These are phyloP conservation scores for Echinops telfairi DNA, from an alignment of 2,113 vertebrate species.

Conservation along the genomic window DNA sequence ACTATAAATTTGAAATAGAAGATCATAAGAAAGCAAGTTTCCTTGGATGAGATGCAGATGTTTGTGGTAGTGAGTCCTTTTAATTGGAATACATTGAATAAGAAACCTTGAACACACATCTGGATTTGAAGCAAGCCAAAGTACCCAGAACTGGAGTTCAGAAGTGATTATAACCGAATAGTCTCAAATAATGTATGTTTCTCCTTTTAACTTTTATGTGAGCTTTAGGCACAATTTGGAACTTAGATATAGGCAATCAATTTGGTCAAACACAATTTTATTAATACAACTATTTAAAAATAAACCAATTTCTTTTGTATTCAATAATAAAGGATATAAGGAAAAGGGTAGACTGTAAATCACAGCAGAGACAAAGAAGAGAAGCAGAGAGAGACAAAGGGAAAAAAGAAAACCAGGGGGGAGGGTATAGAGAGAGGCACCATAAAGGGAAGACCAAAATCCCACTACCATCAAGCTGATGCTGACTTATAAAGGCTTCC, in stretches of 20 bases:
- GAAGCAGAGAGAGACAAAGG: no score
- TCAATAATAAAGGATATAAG: neutral
- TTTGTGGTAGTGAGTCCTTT: neutral
- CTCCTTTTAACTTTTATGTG: neutral
- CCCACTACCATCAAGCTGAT: no score
- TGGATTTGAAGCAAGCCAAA: neutral
- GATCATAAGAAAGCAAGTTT: neutral
- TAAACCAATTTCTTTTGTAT: neutral
- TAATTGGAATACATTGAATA: neutral
- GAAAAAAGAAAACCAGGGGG: no score
- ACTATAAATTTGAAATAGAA: conserved; percentile 14
- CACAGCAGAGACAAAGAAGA: no score
- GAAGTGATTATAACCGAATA: neutral
- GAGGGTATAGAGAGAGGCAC: no score
- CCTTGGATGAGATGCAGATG: neutral
- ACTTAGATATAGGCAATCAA: neutral
- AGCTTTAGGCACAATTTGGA: conserved; percentile 6
- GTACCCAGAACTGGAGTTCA: neutral
- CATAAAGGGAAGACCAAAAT: no score
- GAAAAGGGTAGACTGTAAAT: no score
- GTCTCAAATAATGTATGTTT: neutral
- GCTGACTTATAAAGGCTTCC: no score
- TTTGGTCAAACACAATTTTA: neutral
- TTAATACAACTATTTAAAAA: neutral
- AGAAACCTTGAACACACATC: neutral